A percentile compares a stretch with the other conserved stretches of the same genome.
Evolutionary conservation across 2,113 vertebrate species (phyloP).

Genomic region (Rana temporaria): DNA sequence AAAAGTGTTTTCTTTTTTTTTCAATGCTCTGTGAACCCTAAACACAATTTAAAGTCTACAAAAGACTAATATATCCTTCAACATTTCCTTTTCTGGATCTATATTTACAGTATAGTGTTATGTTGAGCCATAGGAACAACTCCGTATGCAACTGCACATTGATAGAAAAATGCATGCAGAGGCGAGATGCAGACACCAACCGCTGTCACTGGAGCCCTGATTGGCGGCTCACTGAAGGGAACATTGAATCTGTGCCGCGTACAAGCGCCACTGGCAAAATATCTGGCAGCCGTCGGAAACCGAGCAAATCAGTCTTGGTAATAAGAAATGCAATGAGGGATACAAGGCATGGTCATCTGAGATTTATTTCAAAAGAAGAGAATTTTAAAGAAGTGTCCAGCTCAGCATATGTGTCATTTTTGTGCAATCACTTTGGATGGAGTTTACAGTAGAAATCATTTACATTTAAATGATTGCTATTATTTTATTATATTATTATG

Average conservation of each 20-base stretch:
- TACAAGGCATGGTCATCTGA: conserved; percentile 42
- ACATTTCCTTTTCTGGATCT: conserved; percentile 57
- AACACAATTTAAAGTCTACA: no score
- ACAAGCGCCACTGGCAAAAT: conserved; percentile 43
- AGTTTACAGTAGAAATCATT: not conserved
- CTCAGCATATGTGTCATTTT: conserved; percentile 56
- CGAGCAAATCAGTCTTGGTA: conserved; percentile 50
- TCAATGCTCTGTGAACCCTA: no score
- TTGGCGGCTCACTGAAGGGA: conserved; percentile 49
- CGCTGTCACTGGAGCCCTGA: not conserved
- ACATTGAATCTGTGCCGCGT: conserved; percentile 33
- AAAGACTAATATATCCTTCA: not conserved
- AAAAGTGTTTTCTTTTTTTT: no score
- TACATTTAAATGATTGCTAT: no score
- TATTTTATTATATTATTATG: no score
- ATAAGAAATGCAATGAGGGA: conserved; percentile 52
- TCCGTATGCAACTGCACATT: conserved; percentile 1
- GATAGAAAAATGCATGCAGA: conserved; percentile 16
- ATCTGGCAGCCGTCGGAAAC: conserved; percentile 54
- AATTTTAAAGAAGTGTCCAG: not conserved
- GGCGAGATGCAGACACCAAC: conserved; percentile 4
- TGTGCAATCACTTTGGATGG: conserved; percentile 14
- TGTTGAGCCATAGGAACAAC: conserved; percentile 6
- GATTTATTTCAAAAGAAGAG: conserved; percentile 53
- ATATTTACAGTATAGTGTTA: not conserved